Conservation (phyloP, 1,140 invertebrate genomes). For the Alviniconcha marisindica region DNA sequence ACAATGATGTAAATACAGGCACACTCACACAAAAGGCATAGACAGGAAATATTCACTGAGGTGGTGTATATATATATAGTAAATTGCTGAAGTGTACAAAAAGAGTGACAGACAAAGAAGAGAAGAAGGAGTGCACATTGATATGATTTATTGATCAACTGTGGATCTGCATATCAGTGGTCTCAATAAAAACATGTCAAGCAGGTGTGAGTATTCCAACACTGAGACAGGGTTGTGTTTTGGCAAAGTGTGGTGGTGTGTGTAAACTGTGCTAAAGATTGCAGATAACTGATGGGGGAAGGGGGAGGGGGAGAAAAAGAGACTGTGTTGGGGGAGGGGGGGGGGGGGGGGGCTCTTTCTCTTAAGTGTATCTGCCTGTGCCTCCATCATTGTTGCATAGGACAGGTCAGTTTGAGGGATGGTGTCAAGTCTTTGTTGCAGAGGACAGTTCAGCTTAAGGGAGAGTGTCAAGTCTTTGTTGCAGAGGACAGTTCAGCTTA, state of each 20-base stretch:
- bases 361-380: neutral
- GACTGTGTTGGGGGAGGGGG: neutral
- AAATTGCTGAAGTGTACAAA: too few relatives aligned
- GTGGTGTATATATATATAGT: too few relatives aligned
- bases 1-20: too few relatives aligned
- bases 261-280: neutral
- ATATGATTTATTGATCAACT: too few relatives aligned
- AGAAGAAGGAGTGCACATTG: too few relatives aligned
- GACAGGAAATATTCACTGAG: too few relatives aligned
- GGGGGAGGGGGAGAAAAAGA: neutral
- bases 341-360: neutral
- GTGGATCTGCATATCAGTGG: neutral
- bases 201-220: neutral
- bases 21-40: too few relatives aligned
- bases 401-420: neutral
- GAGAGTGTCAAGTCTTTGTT: neutral
- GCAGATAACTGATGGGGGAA: neutral
- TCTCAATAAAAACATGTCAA: too few relatives aligned
- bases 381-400: too few relatives aligned
- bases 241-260: neutral
- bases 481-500: neutral
- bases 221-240: neutral
- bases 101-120: too few relatives aligned
- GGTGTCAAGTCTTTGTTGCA: neutral
- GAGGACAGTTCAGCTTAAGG: neutral